Evolutionary conservation across 2,888 invertebrate genomes (phyloP).

Genomic region (Caenorhabditis panamensis): DNA sequence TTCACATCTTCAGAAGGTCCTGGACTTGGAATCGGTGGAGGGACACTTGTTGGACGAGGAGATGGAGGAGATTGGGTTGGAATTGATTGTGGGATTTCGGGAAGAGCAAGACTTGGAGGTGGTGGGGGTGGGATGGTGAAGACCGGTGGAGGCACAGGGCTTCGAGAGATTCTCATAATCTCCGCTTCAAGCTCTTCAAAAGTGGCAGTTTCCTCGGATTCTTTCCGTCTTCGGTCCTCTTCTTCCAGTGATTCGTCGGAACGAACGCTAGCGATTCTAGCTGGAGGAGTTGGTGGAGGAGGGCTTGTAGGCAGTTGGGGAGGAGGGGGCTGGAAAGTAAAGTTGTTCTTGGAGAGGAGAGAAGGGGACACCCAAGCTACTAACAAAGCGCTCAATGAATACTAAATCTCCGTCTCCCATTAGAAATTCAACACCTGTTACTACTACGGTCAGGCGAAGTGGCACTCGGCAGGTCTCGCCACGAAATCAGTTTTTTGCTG

Average conservation of each 20-base stretch:
- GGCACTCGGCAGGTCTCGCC: no score
- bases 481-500: no score
- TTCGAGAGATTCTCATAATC: conserved; percentile 31
- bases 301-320: conserved; percentile 41
- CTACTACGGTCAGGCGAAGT: no score
- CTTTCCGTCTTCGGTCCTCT: conserved; percentile 42
- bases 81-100: conserved; percentile 9
- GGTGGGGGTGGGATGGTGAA: conserved; percentile 49
- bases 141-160: conserved; percentile 53
- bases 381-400: conserved; percentile 7
- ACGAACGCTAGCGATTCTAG: conserved; percentile 32
- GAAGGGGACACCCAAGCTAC: no score
- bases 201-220: conserved; percentile 46
- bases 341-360: no score
- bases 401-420: background rate
- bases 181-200: conserved; percentile 59
- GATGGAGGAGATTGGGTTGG: conserved; percentile 49
- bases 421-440: conserved; percentile 40
- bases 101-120: conserved; percentile 39
- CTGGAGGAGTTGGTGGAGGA: conserved; percentile 41
- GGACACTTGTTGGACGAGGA: conserved; percentile 50
- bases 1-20: conserved; percentile 45
- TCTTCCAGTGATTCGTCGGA: conserved; percentile 54
- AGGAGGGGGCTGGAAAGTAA: conserved; percentile 48
- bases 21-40: conserved; percentile 51